These are phyloP conservation scores for Ceyx margarethae DNA, from an alignment of 2,113 vertebrate species.

Conservation along the genomic window DNA sequence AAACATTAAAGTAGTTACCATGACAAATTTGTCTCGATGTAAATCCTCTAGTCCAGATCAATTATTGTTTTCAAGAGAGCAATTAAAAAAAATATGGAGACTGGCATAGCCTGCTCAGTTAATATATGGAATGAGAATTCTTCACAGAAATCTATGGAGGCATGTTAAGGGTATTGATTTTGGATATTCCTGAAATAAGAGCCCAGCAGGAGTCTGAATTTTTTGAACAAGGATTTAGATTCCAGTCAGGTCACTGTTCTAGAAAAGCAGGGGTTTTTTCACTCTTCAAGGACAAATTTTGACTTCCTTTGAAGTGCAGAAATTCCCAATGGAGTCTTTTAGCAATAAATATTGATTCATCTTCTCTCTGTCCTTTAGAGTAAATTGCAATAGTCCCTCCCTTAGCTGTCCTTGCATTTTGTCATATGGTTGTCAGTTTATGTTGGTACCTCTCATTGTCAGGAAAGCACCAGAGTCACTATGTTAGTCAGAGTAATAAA, in stretches of 20 bases:
- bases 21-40: background rate
- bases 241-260: background rate
- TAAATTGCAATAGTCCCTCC: background rate
- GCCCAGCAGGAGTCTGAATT: background rate
- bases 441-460: background rate
- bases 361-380: background rate
- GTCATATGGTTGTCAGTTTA: background rate
- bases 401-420: background rate
- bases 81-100: background rate
- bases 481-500: background rate
- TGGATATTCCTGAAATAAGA: background rate
- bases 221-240: conserved; percentile 8
- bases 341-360: conserved; percentile 54
- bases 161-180: conserved; percentile 19
- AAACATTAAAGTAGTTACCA: background rate
- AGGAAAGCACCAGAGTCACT: background rate
- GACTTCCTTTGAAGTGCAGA: background rate
- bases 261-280: background rate
- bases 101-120: background rate
- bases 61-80: background rate
- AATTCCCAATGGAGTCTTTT: background rate
- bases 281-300: conserved; percentile 38
- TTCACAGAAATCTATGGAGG: background rate
- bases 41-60: background rate
- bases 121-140: background rate